phyloP scores from a whole-genome alignment of 2,888 invertebrate genomes.

The Dynastes hyllus region DNA sequence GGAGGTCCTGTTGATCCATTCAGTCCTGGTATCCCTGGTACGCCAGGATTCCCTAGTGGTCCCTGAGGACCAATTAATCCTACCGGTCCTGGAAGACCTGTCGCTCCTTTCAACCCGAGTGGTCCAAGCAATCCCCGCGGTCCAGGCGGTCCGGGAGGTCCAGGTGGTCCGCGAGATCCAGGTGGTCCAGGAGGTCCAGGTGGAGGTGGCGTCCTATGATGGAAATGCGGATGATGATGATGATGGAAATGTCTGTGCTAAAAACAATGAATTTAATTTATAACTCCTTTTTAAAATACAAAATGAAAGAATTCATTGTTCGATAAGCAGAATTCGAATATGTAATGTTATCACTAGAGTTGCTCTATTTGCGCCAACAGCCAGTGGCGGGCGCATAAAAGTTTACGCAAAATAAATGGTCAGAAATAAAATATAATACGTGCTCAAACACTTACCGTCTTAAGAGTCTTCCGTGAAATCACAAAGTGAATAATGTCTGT shows the following conservation, averaged over 20 bases:
- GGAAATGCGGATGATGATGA: constrained; percentile 9
- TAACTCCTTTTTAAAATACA: too few relatives aligned
- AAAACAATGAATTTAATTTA: neutral
- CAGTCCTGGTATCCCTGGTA: neutral
- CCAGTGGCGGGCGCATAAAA: too few relatives aligned
- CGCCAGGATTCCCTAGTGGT: neutral
- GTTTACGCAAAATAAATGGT: too few relatives aligned
- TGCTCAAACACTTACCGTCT: too few relatives aligned
- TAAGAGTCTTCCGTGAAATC: too few relatives aligned
- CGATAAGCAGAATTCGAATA: too few relatives aligned
- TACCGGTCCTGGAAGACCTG: neutral
- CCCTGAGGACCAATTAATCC: constrained; percentile 16
- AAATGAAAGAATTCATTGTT: too few relatives aligned
- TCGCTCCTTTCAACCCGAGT: neutral
- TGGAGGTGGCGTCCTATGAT: neutral
- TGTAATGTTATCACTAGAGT: too few relatives aligned
- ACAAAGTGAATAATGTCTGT: too few relatives aligned
- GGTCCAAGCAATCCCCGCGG: neutral
- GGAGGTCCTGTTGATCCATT: neutral
- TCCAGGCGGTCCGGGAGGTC: neutral
- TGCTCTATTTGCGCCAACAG: too few relatives aligned
- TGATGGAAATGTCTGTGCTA: neutral
- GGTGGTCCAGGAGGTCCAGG: constrained; percentile 19
- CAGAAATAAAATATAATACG: too few relatives aligned
- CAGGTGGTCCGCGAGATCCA: constrained; percentile 20